Evolutionary conservation across 1,140 invertebrate genomes (phyloP).

Genomic region (Bombus cullumanus): DNA sequence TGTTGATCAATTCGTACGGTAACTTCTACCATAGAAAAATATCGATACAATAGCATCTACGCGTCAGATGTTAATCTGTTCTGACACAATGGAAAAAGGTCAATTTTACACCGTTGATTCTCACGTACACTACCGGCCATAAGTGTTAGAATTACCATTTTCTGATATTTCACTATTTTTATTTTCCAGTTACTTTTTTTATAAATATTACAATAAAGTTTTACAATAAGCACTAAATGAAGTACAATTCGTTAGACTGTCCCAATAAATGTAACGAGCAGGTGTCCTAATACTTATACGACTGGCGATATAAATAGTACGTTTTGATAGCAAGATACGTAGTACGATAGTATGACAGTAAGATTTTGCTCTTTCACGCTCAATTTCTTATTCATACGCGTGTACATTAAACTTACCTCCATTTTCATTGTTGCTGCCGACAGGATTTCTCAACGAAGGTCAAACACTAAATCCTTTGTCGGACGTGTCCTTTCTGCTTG

Average conservation of each 20-base stretch:
- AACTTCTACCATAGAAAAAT: not conserved
- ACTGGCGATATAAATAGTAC: no score
- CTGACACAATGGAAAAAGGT: not conserved
- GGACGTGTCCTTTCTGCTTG: conserved; percentile 15
- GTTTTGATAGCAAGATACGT: no score
- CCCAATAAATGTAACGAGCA: no score
- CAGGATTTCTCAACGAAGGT: conserved; percentile 4
- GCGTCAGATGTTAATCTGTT: not conserved
- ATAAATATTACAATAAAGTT: no score
- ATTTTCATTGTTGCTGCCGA: conserved; percentile 65
- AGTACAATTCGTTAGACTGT: no score
- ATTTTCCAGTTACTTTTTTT: no score
- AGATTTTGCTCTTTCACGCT: not conserved
- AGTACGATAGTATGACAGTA: no score
- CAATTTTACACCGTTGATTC: not conserved
- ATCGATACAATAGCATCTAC: not conserved
- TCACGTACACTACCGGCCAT: not conserved
- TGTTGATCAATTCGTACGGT: not conserved
- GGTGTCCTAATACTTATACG: no score
- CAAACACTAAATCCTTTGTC: conserved; percentile 55
- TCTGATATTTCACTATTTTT: no score
- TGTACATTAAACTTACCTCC: conserved; percentile 66
- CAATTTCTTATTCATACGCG: not conserved
- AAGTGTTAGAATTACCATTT: no score
- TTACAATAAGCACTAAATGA: no score